Conservation (phyloP, 2,113 vertebrate genomes). For the Coreoperca whiteheadi region DNA sequence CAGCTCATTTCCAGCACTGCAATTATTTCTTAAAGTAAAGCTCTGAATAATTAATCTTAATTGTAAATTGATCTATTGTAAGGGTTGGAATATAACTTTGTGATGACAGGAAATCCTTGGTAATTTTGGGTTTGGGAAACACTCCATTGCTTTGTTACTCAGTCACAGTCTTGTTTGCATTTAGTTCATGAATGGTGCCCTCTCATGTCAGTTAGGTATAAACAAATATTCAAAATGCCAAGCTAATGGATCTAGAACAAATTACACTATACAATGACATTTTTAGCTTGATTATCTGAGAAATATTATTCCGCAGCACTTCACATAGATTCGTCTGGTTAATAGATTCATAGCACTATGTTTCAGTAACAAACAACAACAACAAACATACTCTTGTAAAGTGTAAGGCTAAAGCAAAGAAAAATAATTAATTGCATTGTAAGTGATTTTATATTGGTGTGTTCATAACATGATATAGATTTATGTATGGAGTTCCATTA, state of each 20-base stretch:
- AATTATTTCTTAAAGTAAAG: conserved; percentile 60
- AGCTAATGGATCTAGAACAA: background rate
- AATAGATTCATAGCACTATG: background rate
- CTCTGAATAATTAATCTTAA: conserved; percentile 66
- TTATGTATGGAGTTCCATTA: background rate
- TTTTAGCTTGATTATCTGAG: background rate
- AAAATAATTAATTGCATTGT: background rate
- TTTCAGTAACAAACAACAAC: background rate
- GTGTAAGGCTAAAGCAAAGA: background rate
- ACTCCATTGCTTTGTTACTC: conserved; percentile 26
- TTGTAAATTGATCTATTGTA: conserved; percentile 57
- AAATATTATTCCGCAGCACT: background rate
- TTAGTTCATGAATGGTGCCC: background rate
- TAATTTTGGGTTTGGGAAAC: conserved; percentile 33
- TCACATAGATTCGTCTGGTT: background rate
- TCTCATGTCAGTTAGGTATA: background rate
- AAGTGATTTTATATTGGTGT: too few species aligned
- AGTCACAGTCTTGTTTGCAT: background rate
- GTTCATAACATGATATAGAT: background rate
- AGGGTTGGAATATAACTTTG: conserved; percentile 23
- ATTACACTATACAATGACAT: background rate
- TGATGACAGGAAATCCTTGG: conserved; percentile 50
- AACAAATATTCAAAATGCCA: background rate
- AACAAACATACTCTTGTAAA: background rate
- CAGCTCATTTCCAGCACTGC: conserved; percentile 58